A percentile compares a stretch with the other conserved stretches of the same genome.
phyloP scores from a whole-genome alignment of 2,113 vertebrate species.

The Phyllostomus discolor region DNA sequence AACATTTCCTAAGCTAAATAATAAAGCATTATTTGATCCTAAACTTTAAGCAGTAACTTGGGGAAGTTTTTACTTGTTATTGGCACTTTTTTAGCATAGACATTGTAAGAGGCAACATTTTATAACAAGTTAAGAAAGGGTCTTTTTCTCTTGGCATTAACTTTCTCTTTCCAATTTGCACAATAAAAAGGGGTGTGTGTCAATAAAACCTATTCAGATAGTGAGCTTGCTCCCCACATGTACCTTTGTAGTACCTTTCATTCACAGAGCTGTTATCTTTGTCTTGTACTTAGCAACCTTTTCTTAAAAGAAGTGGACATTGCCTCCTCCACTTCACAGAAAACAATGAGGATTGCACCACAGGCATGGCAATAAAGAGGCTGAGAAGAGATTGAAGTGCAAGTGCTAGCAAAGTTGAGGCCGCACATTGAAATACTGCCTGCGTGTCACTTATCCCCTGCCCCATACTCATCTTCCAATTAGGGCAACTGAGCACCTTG shows the following conservation, averaged over 20 bases:
- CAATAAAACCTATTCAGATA: background rate
- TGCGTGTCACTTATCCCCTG: background rate
- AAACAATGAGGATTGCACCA: background rate
- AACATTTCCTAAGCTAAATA: background rate
- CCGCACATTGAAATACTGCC: background rate
- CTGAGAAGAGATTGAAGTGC: background rate
- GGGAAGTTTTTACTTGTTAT: background rate
- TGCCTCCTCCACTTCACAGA: background rate
- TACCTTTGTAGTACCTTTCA: background rate
- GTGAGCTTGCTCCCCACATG: background rate
- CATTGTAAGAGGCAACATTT: background rate
- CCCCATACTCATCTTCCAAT: background rate
- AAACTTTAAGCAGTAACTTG: background rate
- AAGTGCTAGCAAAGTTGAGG: background rate
- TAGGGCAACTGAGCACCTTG: background rate
- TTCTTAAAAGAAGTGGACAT: background rate
- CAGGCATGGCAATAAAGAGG: background rate
- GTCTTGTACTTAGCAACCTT: background rate
- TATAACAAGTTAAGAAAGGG: background rate
- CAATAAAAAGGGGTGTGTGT: background rate
- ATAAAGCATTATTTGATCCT: background rate
- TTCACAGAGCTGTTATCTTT: background rate
- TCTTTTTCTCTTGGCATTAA: background rate
- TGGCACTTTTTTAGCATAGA: background rate
- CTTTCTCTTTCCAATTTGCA: background rate